Percentiles rank a stretch among this genome's conserved stretches.
Conservation (phyloP, 1,140 invertebrate species). For the Eumaeus atala region DNA sequence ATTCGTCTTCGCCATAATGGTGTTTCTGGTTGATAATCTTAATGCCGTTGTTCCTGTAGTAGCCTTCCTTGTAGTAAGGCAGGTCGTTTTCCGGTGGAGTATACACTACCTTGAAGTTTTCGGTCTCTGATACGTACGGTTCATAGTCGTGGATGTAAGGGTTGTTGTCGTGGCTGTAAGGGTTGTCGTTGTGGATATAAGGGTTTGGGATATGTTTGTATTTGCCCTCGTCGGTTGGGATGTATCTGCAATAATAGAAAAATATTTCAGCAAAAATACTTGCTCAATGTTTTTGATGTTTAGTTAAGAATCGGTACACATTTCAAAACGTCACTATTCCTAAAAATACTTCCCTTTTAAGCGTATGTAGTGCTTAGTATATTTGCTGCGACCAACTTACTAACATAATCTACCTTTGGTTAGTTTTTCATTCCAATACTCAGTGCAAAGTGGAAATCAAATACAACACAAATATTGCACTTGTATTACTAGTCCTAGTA, state of each 20-base stretch:
- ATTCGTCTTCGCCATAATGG: slow-evolving; percentile 76
- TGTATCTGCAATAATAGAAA: slow-evolving; percentile 49
- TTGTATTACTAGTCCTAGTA: no score
- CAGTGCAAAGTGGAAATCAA: no score
- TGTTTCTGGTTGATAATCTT: slow-evolving; percentile 77
- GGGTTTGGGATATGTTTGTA: slow-evolving; percentile 74
- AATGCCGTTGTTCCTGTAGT: slow-evolving; percentile 77
- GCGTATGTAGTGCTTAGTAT: no score
- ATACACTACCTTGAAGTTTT: slow-evolving; percentile 47
- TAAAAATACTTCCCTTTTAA: no score
- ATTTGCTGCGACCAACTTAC: no score
- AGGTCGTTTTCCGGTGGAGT: slow-evolving; percentile 41
- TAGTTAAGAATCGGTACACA: background rate
- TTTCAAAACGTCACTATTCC: no score
- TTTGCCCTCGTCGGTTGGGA: slow-evolving; percentile 69
- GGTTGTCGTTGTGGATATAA: slow-evolving; percentile 62
- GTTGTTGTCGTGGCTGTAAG: slow-evolving; percentile 54
- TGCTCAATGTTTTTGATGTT: no score
- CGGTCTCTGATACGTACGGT: slow-evolving; percentile 53
- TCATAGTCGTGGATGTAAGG: slow-evolving; percentile 34
- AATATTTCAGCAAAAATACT: background rate
- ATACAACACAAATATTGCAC: no score
- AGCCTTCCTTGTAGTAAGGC: slow-evolving; percentile 63
- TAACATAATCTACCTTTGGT: no score
- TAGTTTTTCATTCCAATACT: no score